phyloP scores from a whole-genome alignment of 2,888 invertebrate genomes.

The Theodoxus fluviatilis region DNA sequence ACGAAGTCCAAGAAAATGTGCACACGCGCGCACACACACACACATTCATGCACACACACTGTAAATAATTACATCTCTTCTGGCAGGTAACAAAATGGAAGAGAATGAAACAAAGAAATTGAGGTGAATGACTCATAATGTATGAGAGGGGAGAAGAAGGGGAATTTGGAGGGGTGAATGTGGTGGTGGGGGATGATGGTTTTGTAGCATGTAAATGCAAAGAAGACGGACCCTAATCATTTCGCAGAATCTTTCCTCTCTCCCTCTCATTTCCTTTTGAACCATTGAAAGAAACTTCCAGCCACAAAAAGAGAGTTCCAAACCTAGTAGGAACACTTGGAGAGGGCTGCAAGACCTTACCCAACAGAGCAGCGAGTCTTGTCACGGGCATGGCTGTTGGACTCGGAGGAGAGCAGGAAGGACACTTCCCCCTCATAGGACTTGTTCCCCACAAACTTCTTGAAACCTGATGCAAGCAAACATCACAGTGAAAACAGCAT shows the following conservation, averaged over 20 bases:
- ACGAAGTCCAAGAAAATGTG: background rate
- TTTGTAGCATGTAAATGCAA: no score
- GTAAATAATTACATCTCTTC: background rate
- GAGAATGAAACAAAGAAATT: no score
- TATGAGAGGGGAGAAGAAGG: no score
- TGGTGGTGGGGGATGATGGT: no score
- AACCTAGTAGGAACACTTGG: background rate
- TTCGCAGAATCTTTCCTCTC: no score
- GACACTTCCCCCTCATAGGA: conserved; percentile 64
- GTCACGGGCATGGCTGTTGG: conserved; percentile 56
- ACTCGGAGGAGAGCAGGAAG: conserved; percentile 52
- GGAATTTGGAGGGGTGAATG: no score
- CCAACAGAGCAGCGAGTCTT: conserved; percentile 56
- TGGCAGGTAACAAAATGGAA: no score
- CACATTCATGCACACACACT: background rate
- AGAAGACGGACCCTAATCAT: no score
- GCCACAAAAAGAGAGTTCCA: background rate
- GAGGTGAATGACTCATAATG: no score
- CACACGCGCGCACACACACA: background rate
- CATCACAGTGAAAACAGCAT: background rate
- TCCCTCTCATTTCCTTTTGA: no score
- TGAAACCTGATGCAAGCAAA: conserved; percentile 54
- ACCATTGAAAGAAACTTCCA: no score
- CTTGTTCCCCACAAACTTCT: conserved; percentile 59
- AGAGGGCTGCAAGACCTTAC: conserved; percentile 41